A percentile compares a stretch with the other conserved stretches of the same genome.
Conservation (phyloP, 2,113 vertebrate species). For the Alethe castanea region DNA sequence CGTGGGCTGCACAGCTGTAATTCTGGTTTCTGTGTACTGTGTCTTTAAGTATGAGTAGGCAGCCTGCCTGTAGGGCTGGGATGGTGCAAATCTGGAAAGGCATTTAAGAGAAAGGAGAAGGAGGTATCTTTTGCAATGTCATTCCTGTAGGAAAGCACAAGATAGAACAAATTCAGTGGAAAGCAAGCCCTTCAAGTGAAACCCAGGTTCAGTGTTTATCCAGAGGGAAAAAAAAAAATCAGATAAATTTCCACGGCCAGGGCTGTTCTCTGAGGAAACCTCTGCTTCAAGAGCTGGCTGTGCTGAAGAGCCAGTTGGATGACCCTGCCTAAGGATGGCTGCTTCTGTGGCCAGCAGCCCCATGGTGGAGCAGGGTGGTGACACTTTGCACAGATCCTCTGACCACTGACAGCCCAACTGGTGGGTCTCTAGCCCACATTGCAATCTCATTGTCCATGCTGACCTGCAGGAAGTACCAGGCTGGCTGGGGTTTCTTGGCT, state of each 20-base stretch:
- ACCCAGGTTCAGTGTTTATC: not conserved
- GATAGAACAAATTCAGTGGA: not conserved
- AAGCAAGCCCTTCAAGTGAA: not conserved
- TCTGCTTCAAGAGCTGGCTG: not conserved
- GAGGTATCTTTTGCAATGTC: conserved; percentile 3
- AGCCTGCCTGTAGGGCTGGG: conserved; percentile 28
- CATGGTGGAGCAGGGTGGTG: not conserved
- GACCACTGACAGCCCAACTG: not conserved
- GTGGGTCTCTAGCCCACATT: not conserved
- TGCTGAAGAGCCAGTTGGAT: not conserved
- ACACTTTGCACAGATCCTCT: not conserved
- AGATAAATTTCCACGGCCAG: not conserved
- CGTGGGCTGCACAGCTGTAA: conserved; percentile 9
- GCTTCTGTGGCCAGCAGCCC: not conserved
- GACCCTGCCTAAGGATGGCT: not conserved
- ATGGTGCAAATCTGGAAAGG: conserved; percentile 41
- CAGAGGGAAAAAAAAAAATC: not conserved
- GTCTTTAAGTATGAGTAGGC: conserved; percentile 49
- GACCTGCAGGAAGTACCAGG: not conserved
- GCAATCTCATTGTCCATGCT: not conserved
- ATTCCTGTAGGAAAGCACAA: conserved; percentile 23
- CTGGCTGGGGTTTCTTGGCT: not conserved
- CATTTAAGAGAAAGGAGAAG: conserved; percentile 25
- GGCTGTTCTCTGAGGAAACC: not conserved
- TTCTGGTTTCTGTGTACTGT: conserved; percentile 27